Evolutionary conservation across 2,797 vertebrate genomes (phyloP).

Genomic region (Lophotriccus pileatus): DNA sequence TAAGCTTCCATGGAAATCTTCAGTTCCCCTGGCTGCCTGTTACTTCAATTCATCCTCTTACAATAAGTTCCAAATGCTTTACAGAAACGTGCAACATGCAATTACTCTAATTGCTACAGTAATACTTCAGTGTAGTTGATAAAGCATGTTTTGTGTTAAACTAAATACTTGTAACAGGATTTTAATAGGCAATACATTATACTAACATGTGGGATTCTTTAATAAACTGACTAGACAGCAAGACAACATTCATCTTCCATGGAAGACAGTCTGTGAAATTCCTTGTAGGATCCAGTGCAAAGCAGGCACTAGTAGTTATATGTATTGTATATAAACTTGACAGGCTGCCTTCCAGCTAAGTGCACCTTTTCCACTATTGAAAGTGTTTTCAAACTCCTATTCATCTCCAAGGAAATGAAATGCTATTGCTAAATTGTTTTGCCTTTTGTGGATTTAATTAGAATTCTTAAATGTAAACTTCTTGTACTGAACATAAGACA

Average conservation of each 20-base stretch:
- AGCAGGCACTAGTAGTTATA: neutral
- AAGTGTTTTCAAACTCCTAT: neutral
- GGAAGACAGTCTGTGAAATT: neutral
- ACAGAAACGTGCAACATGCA: neutral
- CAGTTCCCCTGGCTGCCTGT: neutral
- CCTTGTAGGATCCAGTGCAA: neutral
- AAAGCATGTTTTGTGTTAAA: slow-evolving; percentile 10
- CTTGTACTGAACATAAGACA: neutral
- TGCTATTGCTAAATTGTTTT: neutral
- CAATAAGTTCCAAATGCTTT: neutral
- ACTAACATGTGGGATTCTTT: neutral
- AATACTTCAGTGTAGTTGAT: neutral
- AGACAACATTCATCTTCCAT: neutral
- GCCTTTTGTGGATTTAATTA: neutral
- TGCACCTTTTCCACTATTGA: neutral
- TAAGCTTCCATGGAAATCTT: neutral
- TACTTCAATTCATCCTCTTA: neutral
- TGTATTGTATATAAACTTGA: neutral
- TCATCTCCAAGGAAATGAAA: neutral
- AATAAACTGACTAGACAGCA: neutral
- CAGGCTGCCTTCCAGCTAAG: neutral
- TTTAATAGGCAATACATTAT: slow-evolving; percentile 17
- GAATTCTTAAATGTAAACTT: neutral
- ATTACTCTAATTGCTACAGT: neutral
- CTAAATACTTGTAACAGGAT: neutral